Percentiles rank a stretch among this genome's conserved stretches.
Evolutionary conservation across 2,888 invertebrate genomes (phyloP).

Genomic region (Helicoverpa assulta): DNA sequence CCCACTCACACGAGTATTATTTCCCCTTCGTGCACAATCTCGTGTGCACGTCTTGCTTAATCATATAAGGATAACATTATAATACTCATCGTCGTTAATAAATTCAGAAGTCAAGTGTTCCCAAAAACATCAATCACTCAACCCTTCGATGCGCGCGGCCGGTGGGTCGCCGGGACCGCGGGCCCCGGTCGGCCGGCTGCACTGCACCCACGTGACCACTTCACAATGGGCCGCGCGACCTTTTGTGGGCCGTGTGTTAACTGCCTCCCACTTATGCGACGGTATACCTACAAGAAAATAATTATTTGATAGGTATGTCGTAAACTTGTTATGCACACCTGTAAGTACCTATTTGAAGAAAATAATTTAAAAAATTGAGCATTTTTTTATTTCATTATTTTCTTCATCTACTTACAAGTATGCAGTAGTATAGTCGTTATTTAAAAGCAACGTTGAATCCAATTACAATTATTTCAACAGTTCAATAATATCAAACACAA

Average conservation of each 20-base stretch:
- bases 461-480: neutral
- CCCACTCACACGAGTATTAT: neutral
- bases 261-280: neutral
- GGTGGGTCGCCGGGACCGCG: conserved; percentile 4
- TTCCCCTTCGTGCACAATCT: neutral
- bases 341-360: no score
- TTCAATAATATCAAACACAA: neutral
- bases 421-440: no score
- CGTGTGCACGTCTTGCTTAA: conserved; percentile 13
- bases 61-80: conserved; percentile 27
- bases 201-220: no score
- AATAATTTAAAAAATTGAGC: no score
- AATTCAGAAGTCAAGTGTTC: conserved; percentile 58
- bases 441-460: no score
- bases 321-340: no score
- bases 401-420: no score
- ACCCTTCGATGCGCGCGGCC: conserved; percentile 47
- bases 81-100: conserved; percentile 47
- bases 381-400: no score
- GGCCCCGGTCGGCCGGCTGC: neutral
- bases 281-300: no score
- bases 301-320: no score
- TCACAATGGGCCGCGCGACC: neutral
- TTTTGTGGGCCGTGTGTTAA: neutral
- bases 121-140: conserved; percentile 57